Conservation (phyloP, 1,140 invertebrate genomes). For the Manduca sexta region DNA sequence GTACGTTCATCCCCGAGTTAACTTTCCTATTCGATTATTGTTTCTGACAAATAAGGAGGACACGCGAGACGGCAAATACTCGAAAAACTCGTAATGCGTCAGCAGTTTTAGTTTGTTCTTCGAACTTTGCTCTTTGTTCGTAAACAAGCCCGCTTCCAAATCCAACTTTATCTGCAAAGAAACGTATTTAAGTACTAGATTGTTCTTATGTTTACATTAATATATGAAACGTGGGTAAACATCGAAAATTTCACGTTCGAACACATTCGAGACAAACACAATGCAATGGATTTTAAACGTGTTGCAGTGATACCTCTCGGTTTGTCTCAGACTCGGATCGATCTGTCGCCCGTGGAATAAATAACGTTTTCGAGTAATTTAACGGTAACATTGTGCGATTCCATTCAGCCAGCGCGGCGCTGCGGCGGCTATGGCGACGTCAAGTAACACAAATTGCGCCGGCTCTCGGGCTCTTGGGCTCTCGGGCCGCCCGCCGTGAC, state of each 20-base stretch:
- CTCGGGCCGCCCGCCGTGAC: background rate
- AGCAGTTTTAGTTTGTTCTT: conserved; percentile 32
- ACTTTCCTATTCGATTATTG: conserved; percentile 11
- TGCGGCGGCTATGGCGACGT: conserved; percentile 28
- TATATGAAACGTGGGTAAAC: background rate
- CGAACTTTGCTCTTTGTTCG: conserved; percentile 27
- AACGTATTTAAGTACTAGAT: conserved; percentile 20
- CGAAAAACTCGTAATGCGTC: conserved; percentile 28
- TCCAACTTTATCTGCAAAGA: conserved; percentile 24
- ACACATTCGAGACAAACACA: background rate
- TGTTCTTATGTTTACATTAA: background rate
- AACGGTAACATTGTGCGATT: conserved; percentile 32
- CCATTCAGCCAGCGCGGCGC: conserved; percentile 27
- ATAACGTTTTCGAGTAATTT: conserved; percentile 42
- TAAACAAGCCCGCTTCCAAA: conserved; percentile 21
- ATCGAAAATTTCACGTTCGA: too few species aligned
- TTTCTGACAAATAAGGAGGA: conserved; percentile 18
- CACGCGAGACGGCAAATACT: conserved; percentile 17
- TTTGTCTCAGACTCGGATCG: conserved; percentile 25
- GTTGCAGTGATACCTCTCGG: conserved; percentile 2
- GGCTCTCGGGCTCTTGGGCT: conserved; percentile 5
- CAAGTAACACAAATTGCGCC: conserved; percentile 40
- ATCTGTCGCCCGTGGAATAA: conserved; percentile 31
- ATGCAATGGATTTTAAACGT: background rate
- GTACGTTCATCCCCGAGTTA: too few species aligned